Percentiles rank a stretch among this genome's conserved stretches.
Conservation (phyloP, 2,113 vertebrate genomes). For the Meriones unguiculatus region DNA sequence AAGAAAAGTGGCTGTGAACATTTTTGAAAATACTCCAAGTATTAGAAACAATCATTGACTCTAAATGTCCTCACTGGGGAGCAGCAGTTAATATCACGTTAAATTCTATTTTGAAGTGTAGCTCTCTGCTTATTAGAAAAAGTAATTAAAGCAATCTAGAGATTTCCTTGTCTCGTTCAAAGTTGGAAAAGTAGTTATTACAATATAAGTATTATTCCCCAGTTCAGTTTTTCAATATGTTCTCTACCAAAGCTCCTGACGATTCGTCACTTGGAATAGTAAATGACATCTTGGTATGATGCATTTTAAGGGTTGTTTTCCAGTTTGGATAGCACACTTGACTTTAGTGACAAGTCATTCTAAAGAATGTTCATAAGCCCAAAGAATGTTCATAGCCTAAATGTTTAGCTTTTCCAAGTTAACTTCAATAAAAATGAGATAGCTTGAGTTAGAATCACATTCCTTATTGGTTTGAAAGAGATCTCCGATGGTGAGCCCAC, state of each 20-base stretch:
- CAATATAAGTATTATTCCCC: neutral
- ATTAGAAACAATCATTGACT: slow-evolving; percentile 5
- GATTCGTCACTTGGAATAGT: neutral
- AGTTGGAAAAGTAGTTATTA: neutral
- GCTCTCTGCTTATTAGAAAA: neutral
- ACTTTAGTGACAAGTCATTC: slow-evolving; percentile 37
- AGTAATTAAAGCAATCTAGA: neutral
- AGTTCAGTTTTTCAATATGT: neutral
- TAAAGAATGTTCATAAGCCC: neutral
- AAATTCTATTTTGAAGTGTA: slow-evolving; percentile 49
- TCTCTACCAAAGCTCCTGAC: neutral
- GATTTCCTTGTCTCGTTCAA: neutral
- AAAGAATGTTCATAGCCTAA: neutral
- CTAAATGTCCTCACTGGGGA: neutral
- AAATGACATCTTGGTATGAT: neutral
- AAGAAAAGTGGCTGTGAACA: neutral
- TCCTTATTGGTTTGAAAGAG: neutral
- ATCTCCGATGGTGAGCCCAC: neutral
- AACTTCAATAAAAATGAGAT: neutral
- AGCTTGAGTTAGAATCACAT: neutral
- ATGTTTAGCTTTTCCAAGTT: slow-evolving; percentile 46
- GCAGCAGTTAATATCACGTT: slow-evolving; percentile 9
- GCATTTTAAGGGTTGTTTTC: slow-evolving; percentile 30
- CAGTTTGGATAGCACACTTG: neutral
- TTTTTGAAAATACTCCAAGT: slow-evolving; percentile 44